Base-by-base conservation (phyloP, 1,140 invertebrate species). In the Goniozus legneri region DNA sequence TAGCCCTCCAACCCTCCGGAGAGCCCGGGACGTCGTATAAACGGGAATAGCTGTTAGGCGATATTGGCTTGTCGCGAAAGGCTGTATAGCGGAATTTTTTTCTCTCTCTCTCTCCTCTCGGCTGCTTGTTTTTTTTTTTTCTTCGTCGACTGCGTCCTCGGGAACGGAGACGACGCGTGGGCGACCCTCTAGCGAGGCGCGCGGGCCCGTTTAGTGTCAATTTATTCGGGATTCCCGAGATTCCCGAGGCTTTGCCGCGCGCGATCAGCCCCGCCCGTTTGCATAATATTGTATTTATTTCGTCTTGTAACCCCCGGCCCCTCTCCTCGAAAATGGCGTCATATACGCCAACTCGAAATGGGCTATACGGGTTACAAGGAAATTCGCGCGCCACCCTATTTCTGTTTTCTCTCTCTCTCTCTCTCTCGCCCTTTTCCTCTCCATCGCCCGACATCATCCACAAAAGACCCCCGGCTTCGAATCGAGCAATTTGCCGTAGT, bases 271-370 rank as follows among this genome's bases (percentile, higher is more conserved):
- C 60, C 64, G 60, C 61, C 67, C 67, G 71, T 74, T 74, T 74
- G 71, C 71, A 74, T 74, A 74, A 74, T 74, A 74, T 74, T 73
- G 71, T 74, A 74, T 74, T 74, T 74, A 74, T 74, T 74, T 72
- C 64, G 69, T 66, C 71, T 72, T 74, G 70, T 73, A 71, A 74
- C 61, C 60, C 50, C 56, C 44, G 34, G 34, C 39, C 37, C 27
- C 31, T 49, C 34, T 49, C 38, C 46, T 40, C 44, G 47, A 34
- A 43, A 61, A 58, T 58, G 36, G 50, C 52, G 37, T 56, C 56
- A 44, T 61, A 59, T 51, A 50, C 44, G 58, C 48, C 49, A 62
- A 38, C 50, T 42, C 43, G 55, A 58, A 72, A 73, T 71, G 59
- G 64, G 57, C 68, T 66, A 66, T 69, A 62, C 58, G 56, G 58